phyloP scores from a whole-genome alignment of 2,797 vertebrate genomes.

The Darevskia nairensis region DNA sequence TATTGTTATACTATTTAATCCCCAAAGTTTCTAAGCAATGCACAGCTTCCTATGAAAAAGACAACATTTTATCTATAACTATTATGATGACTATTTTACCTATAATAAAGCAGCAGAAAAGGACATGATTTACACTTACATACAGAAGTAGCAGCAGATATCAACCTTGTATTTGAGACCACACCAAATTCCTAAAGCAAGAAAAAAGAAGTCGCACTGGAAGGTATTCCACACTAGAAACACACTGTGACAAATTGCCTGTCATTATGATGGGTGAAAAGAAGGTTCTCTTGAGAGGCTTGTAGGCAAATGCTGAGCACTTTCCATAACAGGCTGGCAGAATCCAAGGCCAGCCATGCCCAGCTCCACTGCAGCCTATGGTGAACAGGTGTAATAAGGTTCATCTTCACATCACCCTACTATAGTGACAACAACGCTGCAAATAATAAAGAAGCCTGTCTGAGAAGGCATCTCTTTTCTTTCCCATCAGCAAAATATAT shows the following conservation, averaged over 20 bases:
- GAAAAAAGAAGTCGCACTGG: conserved; percentile 48
- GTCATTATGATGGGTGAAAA: not conserved
- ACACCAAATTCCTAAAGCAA: conserved; percentile 95
- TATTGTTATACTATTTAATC: too few relatives aligned
- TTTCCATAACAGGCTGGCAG: not conserved
- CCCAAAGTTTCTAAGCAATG: too few relatives aligned
- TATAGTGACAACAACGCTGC: not conserved
- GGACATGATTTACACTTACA: conserved; percentile 86
- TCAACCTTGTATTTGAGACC: conserved; percentile 97
- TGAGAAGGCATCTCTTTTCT: not conserved
- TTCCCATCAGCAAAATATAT: not conserved
- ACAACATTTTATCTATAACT: not conserved
- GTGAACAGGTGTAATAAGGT: not conserved
- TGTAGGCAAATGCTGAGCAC: not conserved
- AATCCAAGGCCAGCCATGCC: not conserved
- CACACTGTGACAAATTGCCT: not conserved
- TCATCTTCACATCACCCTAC: not conserved
- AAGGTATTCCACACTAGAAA: not conserved
- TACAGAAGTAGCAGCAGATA: conserved; percentile 98
- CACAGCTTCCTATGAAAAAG: not conserved
- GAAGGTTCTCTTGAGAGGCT: not conserved
- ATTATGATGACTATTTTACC: too few relatives aligned
- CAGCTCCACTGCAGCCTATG: not conserved
- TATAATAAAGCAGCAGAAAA: not conserved
- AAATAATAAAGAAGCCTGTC: not conserved